Percentiles rank a stretch among this genome's conserved stretches.
Conservation (phyloP, 2,888 invertebrate genomes). For the Ophioninae sp. region DNA sequence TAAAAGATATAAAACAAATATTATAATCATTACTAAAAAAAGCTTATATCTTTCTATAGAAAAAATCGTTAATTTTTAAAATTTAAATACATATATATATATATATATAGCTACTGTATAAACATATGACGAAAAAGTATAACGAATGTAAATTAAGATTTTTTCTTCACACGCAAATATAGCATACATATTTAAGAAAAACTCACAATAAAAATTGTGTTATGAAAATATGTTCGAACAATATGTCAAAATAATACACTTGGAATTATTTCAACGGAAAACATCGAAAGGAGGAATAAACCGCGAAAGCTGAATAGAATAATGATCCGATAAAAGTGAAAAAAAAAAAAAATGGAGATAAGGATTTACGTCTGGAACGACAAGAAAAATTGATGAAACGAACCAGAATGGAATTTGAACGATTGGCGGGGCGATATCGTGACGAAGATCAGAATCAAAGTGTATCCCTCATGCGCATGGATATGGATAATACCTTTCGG, state of each 20-base stretch:
- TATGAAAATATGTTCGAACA: no score
- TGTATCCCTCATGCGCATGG: not conserved
- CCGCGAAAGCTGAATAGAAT: not conserved
- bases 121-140: no score
- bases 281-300: not conserved
- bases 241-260: not conserved
- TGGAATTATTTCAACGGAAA: not conserved
- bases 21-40: no score
- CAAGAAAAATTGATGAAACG: constrained; percentile 8
- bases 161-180: not conserved
- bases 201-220: not conserved
- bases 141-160: not conserved
- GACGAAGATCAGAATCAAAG: constrained; percentile 12
- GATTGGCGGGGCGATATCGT: constrained; percentile 33
- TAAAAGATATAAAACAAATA: no score
- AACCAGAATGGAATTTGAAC: constrained; percentile 18
- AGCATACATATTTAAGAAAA: not conserved
- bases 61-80: no score
- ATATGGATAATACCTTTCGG: not conserved
- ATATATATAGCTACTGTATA: no score
- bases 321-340: not conserved
- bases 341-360: not conserved
- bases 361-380: not conserved
- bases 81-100: no score
- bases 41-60: no score